A percentile compares a stretch with the other conserved stretches of the same genome.
phyloP scores from a whole-genome alignment of 2,113 vertebrate genomes.

The Gobiocypris rarus region DNA sequence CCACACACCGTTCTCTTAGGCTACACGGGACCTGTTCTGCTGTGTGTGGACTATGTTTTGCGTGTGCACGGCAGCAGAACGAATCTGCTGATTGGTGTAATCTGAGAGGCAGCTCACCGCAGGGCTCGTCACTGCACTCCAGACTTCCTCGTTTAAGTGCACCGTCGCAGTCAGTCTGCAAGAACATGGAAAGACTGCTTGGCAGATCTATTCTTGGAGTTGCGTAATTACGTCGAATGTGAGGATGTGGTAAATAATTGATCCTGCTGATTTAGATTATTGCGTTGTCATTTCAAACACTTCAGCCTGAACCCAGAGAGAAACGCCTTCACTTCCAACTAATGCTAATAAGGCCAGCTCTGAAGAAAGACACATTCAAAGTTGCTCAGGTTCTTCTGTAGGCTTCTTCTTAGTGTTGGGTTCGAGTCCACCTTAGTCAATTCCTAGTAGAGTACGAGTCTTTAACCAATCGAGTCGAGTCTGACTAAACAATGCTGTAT shows the following conservation, averaged over 20 bases:
- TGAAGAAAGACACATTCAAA: neutral
- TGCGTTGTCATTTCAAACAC: neutral
- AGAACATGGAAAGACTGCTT: conserved; percentile 70
- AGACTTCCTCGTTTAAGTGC: conserved; percentile 66
- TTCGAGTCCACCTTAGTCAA: too few species aligned
- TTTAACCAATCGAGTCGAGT: too few species aligned
- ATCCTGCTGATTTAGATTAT: conserved; percentile 50
- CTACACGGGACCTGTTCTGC: neutral
- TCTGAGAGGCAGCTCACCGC: conserved; percentile 45
- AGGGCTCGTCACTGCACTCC: conserved; percentile 43
- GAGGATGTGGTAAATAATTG: conserved; percentile 71
- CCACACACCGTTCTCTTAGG: neutral
- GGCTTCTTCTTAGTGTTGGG: neutral
- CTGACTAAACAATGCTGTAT: too few species aligned
- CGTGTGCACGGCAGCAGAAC: conserved; percentile 1
- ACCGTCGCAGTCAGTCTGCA: conserved; percentile 65
- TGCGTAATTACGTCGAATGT: conserved; percentile 56
- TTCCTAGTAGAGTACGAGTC: too few species aligned
- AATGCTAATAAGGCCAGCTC: neutral
- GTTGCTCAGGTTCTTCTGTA: neutral
- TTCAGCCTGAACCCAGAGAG: neutral
- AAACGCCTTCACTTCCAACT: conserved; percentile 43
- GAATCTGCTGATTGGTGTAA: conserved; percentile 32
- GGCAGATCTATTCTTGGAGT: conserved; percentile 63
- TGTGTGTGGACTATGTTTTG: neutral